Conservation (phyloP, 2,113 vertebrate genomes). For the Campylomormyrus numenius region DNA sequence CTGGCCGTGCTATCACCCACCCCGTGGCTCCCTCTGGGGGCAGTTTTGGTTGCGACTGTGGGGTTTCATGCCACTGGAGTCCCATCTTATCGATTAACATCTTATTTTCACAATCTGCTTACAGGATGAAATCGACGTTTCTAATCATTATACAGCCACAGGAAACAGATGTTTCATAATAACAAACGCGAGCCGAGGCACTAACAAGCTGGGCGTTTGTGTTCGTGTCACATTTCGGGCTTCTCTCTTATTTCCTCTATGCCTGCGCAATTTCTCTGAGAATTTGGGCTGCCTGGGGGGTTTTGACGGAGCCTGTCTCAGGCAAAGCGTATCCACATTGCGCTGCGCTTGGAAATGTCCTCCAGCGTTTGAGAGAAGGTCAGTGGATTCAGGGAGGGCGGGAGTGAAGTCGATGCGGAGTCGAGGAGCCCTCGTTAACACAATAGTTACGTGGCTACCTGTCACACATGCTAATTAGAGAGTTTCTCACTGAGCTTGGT, state of each 20-base stretch:
- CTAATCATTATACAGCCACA: background rate
- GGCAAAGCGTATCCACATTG: background rate
- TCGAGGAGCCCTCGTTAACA: background rate
- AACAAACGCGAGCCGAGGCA: background rate
- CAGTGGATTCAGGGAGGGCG: background rate
- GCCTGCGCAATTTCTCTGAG: background rate
- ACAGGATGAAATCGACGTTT: background rate
- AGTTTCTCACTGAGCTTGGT: constrained; percentile 61
- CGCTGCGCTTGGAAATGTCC: background rate
- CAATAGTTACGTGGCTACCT: constrained; percentile 62
- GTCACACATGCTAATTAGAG: constrained; percentile 74
- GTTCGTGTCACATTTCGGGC: background rate
- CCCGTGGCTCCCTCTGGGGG: constrained; percentile 22
- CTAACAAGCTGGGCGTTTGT: background rate
- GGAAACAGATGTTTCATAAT: background rate
- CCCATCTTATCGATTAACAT: background rate
- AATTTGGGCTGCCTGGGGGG: background rate
- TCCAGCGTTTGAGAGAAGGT: background rate
- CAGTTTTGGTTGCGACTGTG: background rate
- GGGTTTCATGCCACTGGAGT: background rate
- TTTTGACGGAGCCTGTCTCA: background rate
- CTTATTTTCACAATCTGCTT: background rate
- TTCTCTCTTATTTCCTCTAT: background rate
- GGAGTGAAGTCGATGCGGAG: background rate
- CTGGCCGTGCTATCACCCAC: constrained; percentile 62